Evolutionary conservation across 2,113 vertebrate species (phyloP), one percentile per base, ranked within the genome.

Genomic region (Leptobrachium leishanense): DNA sequence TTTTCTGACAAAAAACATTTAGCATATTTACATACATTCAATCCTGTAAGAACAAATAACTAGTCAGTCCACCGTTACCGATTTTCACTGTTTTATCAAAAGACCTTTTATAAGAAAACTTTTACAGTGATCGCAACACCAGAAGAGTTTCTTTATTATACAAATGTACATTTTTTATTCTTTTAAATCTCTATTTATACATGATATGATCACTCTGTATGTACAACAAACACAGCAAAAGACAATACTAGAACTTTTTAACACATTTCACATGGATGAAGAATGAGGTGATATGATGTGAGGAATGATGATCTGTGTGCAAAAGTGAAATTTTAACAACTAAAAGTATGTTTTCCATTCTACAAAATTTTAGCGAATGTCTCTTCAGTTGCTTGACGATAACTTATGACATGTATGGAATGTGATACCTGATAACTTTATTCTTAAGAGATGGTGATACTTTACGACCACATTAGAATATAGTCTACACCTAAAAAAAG

Each of bases 1-100:
- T 84, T 90, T 86, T 85, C 84, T 83, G 85, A 87, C 83, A 85
- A 85, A 82, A 84, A 70, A 67, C 82, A 79, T 71, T 75, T 81
- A 83, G 59, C 79, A 85, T 93, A 92, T 94, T 90, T 93, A 94
- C 90, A 93, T 91, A 93, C 92, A 93, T 93, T 94, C 91, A 92
- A 85, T 87, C 88, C 87, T 87, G 82, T 43, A 89, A 88, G 90
- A 89, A 87, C 86, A 91, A 83, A 83, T 85, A 86, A 90, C 89
- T 88, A 57, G 78, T 80, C 55, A 82, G 83, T 85, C 83, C 87
- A 85, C 90, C 87, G 67, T 68, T 44, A 74, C 57, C 72, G 87
- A 86, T 8, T 88, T 86, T 82, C 70, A 84, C 86, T 81, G 81
- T 84, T 85, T 87, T 90, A 84, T 77, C 89, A 0, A 40, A 85